Base-by-base conservation (phyloP, 2,888 invertebrate species). In the Acheta domesticus region DNA sequence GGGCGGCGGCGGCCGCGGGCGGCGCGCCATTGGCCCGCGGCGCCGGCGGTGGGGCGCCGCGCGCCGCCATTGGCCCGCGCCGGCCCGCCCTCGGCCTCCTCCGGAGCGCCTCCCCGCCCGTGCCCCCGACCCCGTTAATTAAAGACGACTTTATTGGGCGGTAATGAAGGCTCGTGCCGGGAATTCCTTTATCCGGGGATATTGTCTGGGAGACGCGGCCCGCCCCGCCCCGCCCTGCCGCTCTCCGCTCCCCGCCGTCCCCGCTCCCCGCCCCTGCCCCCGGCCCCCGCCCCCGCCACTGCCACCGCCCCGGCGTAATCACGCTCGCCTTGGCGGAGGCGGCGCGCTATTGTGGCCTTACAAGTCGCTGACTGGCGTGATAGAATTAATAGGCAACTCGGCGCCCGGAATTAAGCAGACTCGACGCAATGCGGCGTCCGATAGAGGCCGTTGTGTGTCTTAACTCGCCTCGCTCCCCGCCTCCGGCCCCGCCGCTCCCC, bases 131-230 rank as follows among this genome's bases (percentile, higher is more conserved):
- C 62, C 62, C 16, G 62, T 62, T 62, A 62, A 62, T 62, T 62
- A 62, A 62, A 62, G 62, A 62, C 62, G 62, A 62, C 62, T 62
- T 62, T 62, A 62, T 62, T 62, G 62, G 62, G 62, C 62, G 62
- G 62, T 62, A 62, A 62, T 62, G 62, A 62, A 62, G 62, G 62
- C 62, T 36, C 62, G n/a, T 19, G 62, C 62, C 62, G 11, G 62
- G n/a, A n/a, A 62, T 62, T 62, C 62, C 62, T 62, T 62, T 62
- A 62, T 62, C 62, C n/a, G 11, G 16, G n/a, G 62, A 62, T 62
- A 62, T 62, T 62, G 62, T 62, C 16, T 62, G 62, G 5, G 36
- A 36, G 36, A 36, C 36, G 36, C 36, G 36, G 36, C 5, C 36
- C 36, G 4, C 8, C 36, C n/a, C n/a, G n/a, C n/a, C 36, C 36